Conservation (phyloP, 2,113 vertebrate species). For the Eclectus roratus region DNA sequence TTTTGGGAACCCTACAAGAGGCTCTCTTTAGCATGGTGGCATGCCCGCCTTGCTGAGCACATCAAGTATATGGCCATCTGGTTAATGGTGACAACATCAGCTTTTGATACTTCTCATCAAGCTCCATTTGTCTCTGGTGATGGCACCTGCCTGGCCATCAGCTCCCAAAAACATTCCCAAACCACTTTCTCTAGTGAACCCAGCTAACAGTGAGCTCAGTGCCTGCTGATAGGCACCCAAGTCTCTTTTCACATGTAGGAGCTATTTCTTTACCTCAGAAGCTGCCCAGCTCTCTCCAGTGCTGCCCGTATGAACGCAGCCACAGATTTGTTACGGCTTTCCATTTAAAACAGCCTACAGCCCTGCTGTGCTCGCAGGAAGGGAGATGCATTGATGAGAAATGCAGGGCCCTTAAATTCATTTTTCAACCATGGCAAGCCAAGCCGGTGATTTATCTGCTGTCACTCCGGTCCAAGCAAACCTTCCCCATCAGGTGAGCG, state of each 20-base stretch:
- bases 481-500: conserved; percentile 72
- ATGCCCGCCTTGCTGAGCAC: rapidly evolving
- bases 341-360: neutral
- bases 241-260: rapidly evolving
- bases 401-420: conserved; percentile 59
- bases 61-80: rapidly evolving
- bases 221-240: neutral
- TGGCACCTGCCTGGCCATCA: neutral
- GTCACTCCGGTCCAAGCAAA: conserved; percentile 63
- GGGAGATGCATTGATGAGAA: conserved; percentile 72
- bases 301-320: neutral
- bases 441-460: conserved; percentile 78
- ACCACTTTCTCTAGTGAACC: rapidly evolving
- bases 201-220: neutral
- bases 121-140: neutral
- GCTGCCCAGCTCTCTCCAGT: neutral
- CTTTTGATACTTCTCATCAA: rapidly evolving
- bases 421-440: conserved; percentile 77
- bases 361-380: neutral
- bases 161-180: neutral
- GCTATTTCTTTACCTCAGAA: neutral
- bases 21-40: rapidly evolving
- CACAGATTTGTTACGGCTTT: neutral
- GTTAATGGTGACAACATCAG: rapidly evolving
- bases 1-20: neutral